Evolutionary conservation across 53 echinoderm and acorn worm species (phyloP).

Genomic region (Astropecten irregularis): DNA sequence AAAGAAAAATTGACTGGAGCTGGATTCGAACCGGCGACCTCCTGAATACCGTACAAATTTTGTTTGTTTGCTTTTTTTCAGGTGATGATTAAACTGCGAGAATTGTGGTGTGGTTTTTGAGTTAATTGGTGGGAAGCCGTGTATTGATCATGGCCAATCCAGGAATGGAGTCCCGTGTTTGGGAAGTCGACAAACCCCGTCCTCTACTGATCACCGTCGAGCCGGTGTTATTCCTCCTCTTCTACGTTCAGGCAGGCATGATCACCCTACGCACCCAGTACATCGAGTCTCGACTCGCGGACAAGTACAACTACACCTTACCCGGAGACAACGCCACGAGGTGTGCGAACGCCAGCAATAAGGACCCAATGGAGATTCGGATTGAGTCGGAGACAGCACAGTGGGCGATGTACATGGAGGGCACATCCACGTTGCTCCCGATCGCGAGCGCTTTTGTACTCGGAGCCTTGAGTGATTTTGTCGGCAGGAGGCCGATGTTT

Average conservation of each 20-base stretch:
- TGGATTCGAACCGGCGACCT: no score
- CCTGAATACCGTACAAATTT: no score
- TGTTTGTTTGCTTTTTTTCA: no score
- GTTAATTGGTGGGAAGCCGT: no score
- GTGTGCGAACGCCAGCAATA: slow-evolving; percentile 15
- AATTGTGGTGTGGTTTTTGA: no score
- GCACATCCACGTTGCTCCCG: slow-evolving; percentile 37
- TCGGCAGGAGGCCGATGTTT: slow-evolving; percentile 58
- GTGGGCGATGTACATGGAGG: slow-evolving; percentile 54
- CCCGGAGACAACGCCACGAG: not conserved
- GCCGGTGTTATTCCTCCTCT: slow-evolving; percentile 53
- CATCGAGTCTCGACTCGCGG: slow-evolving; percentile 18
- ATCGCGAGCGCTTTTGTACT: slow-evolving; percentile 35
- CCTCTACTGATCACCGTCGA: slow-evolving; percentile 41
- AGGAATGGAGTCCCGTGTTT: no score
- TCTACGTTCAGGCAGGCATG: slow-evolving; percentile 54
- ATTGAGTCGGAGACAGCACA: slow-evolving; percentile 48
- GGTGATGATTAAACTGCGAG: no score
- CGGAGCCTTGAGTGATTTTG: slow-evolving; percentile 39
- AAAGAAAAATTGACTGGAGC: no score
- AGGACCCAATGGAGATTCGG: slow-evolving; percentile 33
- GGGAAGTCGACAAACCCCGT: no score
- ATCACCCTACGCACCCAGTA: slow-evolving; percentile 49
- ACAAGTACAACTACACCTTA: slow-evolving; percentile 18
- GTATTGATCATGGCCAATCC: no score